Evolutionary conservation across 2,888 invertebrate genomes (phyloP).

Genomic region (Nebria salina): DNA sequence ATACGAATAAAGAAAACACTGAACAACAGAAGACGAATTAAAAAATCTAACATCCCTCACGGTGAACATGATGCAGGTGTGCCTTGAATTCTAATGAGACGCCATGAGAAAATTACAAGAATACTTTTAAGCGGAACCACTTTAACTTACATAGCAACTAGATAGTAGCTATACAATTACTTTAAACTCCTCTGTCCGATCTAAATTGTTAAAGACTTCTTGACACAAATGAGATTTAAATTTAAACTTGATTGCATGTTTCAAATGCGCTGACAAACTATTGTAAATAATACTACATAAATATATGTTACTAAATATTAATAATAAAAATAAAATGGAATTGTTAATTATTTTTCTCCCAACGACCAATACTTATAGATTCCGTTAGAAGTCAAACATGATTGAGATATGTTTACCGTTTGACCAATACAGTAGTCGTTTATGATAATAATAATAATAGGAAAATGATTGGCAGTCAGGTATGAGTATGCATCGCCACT

Average conservation of each 20-base stretch:
- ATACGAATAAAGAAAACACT: neutral
- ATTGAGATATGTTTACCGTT: neutral
- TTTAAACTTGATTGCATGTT: neutral
- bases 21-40: neutral
- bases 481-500: conserved; percentile 28
- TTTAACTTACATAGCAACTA: neutral
- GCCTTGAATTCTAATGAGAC: neutral
- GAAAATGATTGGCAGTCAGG: conserved; percentile 31
- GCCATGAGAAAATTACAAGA: neutral
- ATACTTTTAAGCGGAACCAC: neutral
- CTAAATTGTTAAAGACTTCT: neutral
- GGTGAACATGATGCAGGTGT: neutral
- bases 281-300: neutral
- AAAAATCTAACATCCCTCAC: neutral
- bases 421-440: neutral
- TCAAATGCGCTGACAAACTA: neutral
- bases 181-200: neutral
- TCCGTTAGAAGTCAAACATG: no score
- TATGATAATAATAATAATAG: neutral
- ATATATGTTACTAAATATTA: no score
- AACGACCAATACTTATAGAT: no score
- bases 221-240: neutral
- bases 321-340: no score
- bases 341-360: no score
- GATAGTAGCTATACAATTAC: neutral